Percentiles rank a stretch among this genome's conserved stretches.
These are phyloP conservation scores for Zaprionus inermis DNA, from an alignment of 1,140 invertebrate genomes.

Conservation along the genomic window DNA sequence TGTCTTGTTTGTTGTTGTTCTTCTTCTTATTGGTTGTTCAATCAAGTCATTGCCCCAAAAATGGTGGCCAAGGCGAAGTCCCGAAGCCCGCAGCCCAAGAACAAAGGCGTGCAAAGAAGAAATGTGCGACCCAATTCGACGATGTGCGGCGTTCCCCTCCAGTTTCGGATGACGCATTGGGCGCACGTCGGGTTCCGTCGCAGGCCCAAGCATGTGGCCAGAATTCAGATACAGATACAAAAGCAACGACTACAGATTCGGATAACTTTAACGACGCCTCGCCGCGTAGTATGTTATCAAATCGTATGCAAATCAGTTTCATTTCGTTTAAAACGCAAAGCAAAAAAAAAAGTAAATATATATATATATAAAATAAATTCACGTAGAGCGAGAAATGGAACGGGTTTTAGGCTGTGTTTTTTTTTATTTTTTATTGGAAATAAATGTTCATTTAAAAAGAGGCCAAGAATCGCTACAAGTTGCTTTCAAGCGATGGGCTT, in stretches of 20 bases:
- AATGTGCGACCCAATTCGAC: conserved; percentile 48
- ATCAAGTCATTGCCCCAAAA: conserved; percentile 80
- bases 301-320: conserved; percentile 70
- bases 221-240: conserved; percentile 33
- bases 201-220: conserved; percentile 4
- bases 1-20: conserved; percentile 14
- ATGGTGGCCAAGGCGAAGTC: conserved; percentile 56
- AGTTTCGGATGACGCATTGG: conserved; percentile 48
- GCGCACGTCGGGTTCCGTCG: neutral
- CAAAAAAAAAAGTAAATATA: conserved; percentile 42
- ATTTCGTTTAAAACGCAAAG: conserved; percentile 62
- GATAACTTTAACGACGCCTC: conserved; percentile 24
- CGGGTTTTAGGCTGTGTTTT: conserved; percentile 41
- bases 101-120: conserved; percentile 44
- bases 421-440: conserved; percentile 20
- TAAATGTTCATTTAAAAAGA: conserved; percentile 22
- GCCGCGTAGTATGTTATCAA: conserved; percentile 61
- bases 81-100: conserved; percentile 47
- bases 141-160: conserved; percentile 49
- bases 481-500: neutral
- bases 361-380: conserved; percentile 45
- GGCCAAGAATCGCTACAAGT: conserved; percentile 14
- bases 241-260: neutral
- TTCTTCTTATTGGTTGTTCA: conserved; percentile 37
- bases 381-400: conserved; percentile 47